These are phyloP conservation scores for Drepanosiphum platanoidis DNA, from an alignment of 2,888 invertebrate species.

Conservation along the genomic window DNA sequence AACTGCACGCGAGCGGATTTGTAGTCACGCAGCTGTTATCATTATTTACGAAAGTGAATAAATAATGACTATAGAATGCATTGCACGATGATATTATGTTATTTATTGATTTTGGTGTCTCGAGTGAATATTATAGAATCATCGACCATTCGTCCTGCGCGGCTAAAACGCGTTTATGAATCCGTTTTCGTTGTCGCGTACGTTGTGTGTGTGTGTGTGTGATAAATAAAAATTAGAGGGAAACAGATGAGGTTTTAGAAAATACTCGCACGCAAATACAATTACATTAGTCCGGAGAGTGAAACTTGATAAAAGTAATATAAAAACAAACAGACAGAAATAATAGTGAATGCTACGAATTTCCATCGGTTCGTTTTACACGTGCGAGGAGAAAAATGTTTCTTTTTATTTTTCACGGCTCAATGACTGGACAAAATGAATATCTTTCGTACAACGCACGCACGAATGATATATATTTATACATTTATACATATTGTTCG, in stretches of 20 bases:
- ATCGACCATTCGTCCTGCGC: neutral
- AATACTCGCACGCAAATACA: neutral
- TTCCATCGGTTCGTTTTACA: conserved; percentile 45
- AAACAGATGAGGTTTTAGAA: conserved; percentile 25
- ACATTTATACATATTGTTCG: neutral
- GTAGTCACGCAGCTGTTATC: neutral
- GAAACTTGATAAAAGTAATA: conserved; percentile 49
- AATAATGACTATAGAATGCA: neutral
- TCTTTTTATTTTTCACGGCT: conserved; percentile 34
- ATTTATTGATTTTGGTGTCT: neutral
- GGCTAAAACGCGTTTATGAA: neutral
- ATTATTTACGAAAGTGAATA: neutral
- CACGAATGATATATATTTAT: neutral
- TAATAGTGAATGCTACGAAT: conserved; percentile 32
- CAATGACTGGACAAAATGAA: conserved; percentile 34
- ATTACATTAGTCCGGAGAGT: conserved; percentile 15
- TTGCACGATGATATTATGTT: too few relatives aligned
- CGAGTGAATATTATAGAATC: neutral
- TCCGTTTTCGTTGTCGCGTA: neutral
- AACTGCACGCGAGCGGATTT: too few relatives aligned
- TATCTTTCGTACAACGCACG: neutral
- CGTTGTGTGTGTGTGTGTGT: neutral
- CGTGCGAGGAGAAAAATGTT: conserved; percentile 18
- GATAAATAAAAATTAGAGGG: too few relatives aligned
- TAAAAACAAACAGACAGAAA: conserved; percentile 35